Base-by-base conservation (phyloP, 2,113 vertebrate genomes). In the Galeopterus variegatus region DNA sequence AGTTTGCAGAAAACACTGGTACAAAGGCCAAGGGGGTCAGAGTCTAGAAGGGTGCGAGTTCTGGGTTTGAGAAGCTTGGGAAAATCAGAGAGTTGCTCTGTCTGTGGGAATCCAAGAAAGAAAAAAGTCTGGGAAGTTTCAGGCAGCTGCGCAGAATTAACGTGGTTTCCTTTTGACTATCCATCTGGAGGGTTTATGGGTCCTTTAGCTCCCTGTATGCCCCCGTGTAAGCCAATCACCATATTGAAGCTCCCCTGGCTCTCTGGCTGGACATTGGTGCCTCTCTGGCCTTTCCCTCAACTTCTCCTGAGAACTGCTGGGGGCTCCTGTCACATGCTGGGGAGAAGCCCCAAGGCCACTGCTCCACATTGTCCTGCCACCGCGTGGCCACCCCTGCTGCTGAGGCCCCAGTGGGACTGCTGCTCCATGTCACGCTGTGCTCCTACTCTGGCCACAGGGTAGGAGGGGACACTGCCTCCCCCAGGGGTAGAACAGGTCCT, bases 311-410 rank as follows among this genome's bases (percentile, higher is more conserved):
- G 19, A 28, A 17, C 45, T 54, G 14, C 45, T 12, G 19, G 33
- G 13, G 5, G 15, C 33, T 41, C 0, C 12, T 11, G 0, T 0
- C 11, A 0, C 8, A 69, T 2, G 0, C 79, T 65, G 8, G 11
- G 10, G 1, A 28, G 0, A 8, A 24, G 31, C 12, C 23, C 56
- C 0, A 0, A 82, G 60, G 24, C 50, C 60, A 33, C 6, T 3
- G 3, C 23, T 33, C 62, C 2, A 10, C 31, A 48, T 75, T 45
- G 28, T 23, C 70, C 33, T n/a, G 10, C 33, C 19, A 10, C 8
- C 2, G 3, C 1, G 1, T 50, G 60, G 73, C 17, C 7, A 15
- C 48, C 17, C 45, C 21, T 52, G 28, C n/a, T 26, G 23, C 17
- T 3, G 17, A 58, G 67, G 76, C 31, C 48, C 26, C 73, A 1